Conservation (phyloP, 2,888 invertebrate species). For the Brachypalpus laphriformis region DNA sequence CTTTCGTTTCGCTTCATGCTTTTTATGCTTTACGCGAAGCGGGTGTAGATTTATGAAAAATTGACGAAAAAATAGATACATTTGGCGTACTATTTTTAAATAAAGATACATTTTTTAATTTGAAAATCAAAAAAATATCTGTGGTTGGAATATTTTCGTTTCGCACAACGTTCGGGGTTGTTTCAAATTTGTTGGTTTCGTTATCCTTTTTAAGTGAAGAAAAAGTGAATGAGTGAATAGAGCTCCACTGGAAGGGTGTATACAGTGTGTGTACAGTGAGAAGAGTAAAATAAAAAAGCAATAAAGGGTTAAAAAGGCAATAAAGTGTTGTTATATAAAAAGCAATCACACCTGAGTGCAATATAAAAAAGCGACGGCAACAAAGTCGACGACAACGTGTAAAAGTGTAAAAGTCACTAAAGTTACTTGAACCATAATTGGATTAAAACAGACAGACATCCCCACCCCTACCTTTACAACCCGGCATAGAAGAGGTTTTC, state of each 20-base stretch:
- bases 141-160: conserved; percentile 1
- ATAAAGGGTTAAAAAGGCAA: conserved; percentile 6
- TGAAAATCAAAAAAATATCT: conserved; percentile 12
- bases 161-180: not conserved
- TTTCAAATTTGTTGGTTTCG: not conserved
- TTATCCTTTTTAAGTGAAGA: not conserved
- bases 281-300: not conserved
- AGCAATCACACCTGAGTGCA: conserved; percentile 25
- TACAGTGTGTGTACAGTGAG: conserved; percentile 9
- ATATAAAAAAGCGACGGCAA: conserved; percentile 7
- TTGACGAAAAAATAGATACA: conserved; percentile 19
- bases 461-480: not conserved
- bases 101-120: not conserved
- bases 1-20: not conserved
- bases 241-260: conserved; percentile 14
- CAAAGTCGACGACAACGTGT: not conserved
- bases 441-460: conserved; percentile 52
- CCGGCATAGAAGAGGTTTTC: not conserved
- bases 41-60: conserved; percentile 32
- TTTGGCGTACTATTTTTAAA: conserved; percentile 43
- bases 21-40: conserved; percentile 1
- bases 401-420: conserved; percentile 32
- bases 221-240: not conserved
- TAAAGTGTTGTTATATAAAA: conserved; percentile 53
- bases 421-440: conserved; percentile 69